Evolutionary conservation across 2,888 invertebrate species (phyloP), one percentile per base, ranked within the genome.

Genomic region (Molorchus minor): DNA sequence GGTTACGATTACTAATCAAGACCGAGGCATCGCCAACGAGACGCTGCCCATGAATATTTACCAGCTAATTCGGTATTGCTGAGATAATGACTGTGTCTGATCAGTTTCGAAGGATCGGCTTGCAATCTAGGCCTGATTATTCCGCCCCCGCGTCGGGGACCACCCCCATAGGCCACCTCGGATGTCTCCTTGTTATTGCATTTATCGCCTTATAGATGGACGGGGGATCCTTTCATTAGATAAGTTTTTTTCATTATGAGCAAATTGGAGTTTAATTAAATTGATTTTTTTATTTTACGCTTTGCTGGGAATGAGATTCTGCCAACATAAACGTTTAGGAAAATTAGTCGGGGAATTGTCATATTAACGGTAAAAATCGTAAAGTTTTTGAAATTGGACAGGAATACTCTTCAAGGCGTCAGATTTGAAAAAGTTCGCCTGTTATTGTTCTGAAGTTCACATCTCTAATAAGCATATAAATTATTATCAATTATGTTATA

Each of bases 21-120:
- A 67, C 68, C 71, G 61, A 56, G 51, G 62, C 62, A 64, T 56
- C 53, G 58, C 68, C 74, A 70, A 75, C 74, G 75, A 75, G 74
- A 73, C 69, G 70, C 72, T 84, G 62, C 90, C 91, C 78, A 88
- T 79, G 79, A 79, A 78, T 79, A 79, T 79, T 78, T 77, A 78
- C 76, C 68, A 77, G 76, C 74, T 77, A 78, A 78, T 78, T 76
- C 75, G 71, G 75, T 76, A 77, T 77, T 75, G 76, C 72, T 61
- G 67, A 74, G 76, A 75, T 77, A 77, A 77, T 77, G 76, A 77
- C 74, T 71, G 68, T 76, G 77, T 77, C 74, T 75, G 75, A 73
- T 74, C 70, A 71, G 70, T 62, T 62, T 61, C 61, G 57, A 60
- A 60, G 68, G 67, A 69, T 71, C 71, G 71, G 70, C 68, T 70